These are phyloP conservation scores for Drosophila diplacantha DNA, from an alignment of 2,888 invertebrate genomes.

Conservation along the genomic window DNA sequence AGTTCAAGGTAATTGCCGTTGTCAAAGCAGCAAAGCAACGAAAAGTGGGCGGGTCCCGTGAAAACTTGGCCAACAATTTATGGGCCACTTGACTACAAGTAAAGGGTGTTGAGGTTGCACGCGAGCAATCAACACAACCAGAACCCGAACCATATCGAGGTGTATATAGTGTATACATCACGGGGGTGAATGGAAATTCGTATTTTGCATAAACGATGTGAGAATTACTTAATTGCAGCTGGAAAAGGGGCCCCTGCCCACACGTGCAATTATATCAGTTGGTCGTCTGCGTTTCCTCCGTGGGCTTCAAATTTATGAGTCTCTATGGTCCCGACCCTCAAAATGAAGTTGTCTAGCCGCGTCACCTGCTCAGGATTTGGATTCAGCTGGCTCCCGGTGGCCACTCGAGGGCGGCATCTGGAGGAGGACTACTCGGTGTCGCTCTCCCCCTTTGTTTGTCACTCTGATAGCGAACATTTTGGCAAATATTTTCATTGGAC, in stretches of 20 bases:
- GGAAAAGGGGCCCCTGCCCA: conserved; percentile 30
- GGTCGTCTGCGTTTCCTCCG: conserved; percentile 33
- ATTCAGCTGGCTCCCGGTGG: background rate
- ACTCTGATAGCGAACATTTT: conserved; percentile 25
- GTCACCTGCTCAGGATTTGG: conserved; percentile 12
- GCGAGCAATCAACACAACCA: conserved; percentile 58
- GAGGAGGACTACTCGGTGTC: background rate
- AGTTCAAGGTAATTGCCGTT: conserved; percentile 73
- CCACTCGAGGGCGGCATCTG: background rate
- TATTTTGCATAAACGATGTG: conserved; percentile 73
- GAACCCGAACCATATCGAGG: conserved; percentile 8
- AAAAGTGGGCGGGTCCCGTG: conserved; percentile 63
- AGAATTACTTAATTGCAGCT: conserved; percentile 71
- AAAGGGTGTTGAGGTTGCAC: conserved; percentile 73
- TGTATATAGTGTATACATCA: conserved; percentile 3
- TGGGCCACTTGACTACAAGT: conserved; percentile 72
- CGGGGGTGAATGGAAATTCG: conserved; percentile 39
- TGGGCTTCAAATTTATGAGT: conserved; percentile 58
- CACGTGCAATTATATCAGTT: conserved; percentile 24
- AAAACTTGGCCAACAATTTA: conserved; percentile 71
- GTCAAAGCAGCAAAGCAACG: conserved; percentile 66
- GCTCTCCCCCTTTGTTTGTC: conserved; percentile 27
- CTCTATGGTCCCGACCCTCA: conserved; percentile 48
- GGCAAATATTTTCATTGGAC: conserved; percentile 32
- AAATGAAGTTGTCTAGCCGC: conserved; percentile 66